phyloP scores from a whole-genome alignment of 2,888 invertebrate genomes.

The Ochropacha duplaris region DNA sequence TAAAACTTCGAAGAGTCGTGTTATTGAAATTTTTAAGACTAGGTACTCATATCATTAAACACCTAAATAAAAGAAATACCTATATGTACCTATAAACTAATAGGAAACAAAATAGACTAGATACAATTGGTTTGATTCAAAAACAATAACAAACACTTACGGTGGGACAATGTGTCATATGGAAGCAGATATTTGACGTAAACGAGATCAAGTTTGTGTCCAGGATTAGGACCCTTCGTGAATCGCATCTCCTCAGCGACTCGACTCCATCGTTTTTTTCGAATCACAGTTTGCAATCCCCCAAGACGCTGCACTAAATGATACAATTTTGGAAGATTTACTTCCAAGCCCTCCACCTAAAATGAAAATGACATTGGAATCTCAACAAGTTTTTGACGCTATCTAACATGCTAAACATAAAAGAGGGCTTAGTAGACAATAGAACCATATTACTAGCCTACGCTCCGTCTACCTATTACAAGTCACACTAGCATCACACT shows the following conservation, averaged over 20 bases:
- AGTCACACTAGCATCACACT: no score
- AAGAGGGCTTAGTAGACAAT: no score
- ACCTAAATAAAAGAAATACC: no score
- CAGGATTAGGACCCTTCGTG: constrained; percentile 89
- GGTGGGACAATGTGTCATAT: constrained; percentile 91
- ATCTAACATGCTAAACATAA: no score
- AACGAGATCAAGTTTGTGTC: constrained; percentile 92
- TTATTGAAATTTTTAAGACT: no score
- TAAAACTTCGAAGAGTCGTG: no score
- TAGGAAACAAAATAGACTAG: background rate
- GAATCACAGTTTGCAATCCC: constrained; percentile 92
- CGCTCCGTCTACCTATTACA: no score
- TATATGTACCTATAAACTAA: no score
- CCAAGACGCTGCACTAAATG: constrained; percentile 93
- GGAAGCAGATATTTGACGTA: constrained; percentile 96
- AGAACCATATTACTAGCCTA: no score
- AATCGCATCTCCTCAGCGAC: constrained; percentile 95
- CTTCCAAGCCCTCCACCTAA: constrained; percentile 94
- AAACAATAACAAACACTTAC: constrained; percentile 64
- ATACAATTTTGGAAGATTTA: constrained; percentile 93
- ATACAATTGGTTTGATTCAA: background rate
- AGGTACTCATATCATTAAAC: no score
- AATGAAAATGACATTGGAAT: no score
- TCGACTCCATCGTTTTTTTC: constrained; percentile 93
- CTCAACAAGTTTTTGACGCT: no score